Evolutionary conservation across 30 jellyfish, hydroid and myxozoan genomes (phyloP).

Genomic region (Mastigias papua): DNA sequence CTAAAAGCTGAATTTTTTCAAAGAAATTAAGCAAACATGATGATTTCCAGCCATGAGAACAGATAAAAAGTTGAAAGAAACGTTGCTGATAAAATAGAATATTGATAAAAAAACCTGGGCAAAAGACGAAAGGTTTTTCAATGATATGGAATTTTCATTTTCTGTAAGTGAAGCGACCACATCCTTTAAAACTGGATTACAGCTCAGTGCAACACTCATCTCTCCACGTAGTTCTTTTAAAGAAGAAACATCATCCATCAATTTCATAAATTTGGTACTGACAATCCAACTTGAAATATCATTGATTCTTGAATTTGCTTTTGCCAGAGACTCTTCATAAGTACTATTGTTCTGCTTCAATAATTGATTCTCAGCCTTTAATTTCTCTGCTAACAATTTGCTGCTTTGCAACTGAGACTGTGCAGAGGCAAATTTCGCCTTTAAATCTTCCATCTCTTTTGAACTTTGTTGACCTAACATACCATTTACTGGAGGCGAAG

Average conservation of each 20-base stretch:
- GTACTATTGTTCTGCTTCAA: constrained; percentile 28
- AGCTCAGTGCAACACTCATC: constrained; percentile 22
- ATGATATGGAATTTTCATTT: constrained; percentile 1
- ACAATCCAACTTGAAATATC: neutral
- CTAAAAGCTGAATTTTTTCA: constrained; percentile 29
- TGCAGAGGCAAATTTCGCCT: neutral
- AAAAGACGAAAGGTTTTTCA: constrained; percentile 23
- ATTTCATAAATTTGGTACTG: neutral
- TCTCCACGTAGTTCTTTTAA: constrained; percentile 34
- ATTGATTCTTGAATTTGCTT: constrained; percentile 5
- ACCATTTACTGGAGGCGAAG: neutral
- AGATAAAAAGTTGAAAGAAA: neutral
- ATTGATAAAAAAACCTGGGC: constrained; percentile 60
- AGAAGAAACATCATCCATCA: constrained; percentile 22
- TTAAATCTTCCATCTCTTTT: neutral
- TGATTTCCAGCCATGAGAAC: neutral
- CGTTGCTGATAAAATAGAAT: too few relatives aligned
- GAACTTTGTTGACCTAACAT: neutral
- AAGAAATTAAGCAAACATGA: neutral
- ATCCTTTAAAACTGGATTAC: constrained; percentile 25
- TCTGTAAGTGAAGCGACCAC: constrained; percentile 35
- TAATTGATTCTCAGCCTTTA: constrained; percentile 15
- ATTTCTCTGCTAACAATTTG: constrained; percentile 28
- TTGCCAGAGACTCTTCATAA: constrained; percentile 32
- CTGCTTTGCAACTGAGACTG: constrained; percentile 9